A percentile compares a stretch with the other conserved stretches of the same genome.
phyloP scores from a whole-genome alignment of 2,888 invertebrate genomes.

The Andrena hattorfiana region DNA sequence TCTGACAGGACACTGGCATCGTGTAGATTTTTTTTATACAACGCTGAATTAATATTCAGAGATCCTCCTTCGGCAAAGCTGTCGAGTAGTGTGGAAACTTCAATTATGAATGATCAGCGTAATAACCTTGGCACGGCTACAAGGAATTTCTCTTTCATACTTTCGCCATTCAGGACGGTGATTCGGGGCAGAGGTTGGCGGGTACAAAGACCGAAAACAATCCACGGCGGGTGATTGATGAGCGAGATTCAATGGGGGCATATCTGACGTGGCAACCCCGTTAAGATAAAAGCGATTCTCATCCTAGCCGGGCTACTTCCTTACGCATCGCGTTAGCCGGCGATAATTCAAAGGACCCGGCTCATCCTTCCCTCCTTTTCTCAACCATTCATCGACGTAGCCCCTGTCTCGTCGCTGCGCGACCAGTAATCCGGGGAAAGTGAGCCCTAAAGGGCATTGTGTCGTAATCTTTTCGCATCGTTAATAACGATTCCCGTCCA shows the following conservation, averaged over 20 bases:
- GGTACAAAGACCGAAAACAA: slow-evolving; percentile 65
- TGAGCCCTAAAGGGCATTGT: neutral
- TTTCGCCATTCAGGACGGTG: slow-evolving; percentile 48
- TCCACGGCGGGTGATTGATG: slow-evolving; percentile 67
- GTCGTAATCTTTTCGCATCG: neutral
- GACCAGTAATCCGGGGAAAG: slow-evolving; percentile 20
- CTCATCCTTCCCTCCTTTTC: slow-evolving; percentile 10
- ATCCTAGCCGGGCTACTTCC: slow-evolving; percentile 41
- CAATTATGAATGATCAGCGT: neutral
- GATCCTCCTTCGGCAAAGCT: too few relatives aligned
- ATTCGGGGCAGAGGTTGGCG: slow-evolving; percentile 25
- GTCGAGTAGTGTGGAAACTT: neutral
- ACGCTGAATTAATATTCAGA: neutral
- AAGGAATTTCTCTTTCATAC: slow-evolving; percentile 26
- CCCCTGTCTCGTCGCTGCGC: slow-evolving; percentile 53
- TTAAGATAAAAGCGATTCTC: slow-evolving; percentile 66
- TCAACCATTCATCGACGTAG: slow-evolving; percentile 39
- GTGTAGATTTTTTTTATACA: neutral
- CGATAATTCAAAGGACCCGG: slow-evolving; percentile 62
- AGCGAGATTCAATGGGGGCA: slow-evolving; percentile 65
- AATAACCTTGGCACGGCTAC: neutral
- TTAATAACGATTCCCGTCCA: neutral
- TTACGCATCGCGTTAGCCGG: slow-evolving; percentile 64
- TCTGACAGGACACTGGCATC: neutral
- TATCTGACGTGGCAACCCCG: slow-evolving; percentile 52